A percentile compares a stretch with the other conserved stretches of the same genome.
These are phyloP conservation scores for Tychaedon coryphoeus DNA, from an alignment of 2,113 vertebrate genomes.

Conservation along the genomic window DNA sequence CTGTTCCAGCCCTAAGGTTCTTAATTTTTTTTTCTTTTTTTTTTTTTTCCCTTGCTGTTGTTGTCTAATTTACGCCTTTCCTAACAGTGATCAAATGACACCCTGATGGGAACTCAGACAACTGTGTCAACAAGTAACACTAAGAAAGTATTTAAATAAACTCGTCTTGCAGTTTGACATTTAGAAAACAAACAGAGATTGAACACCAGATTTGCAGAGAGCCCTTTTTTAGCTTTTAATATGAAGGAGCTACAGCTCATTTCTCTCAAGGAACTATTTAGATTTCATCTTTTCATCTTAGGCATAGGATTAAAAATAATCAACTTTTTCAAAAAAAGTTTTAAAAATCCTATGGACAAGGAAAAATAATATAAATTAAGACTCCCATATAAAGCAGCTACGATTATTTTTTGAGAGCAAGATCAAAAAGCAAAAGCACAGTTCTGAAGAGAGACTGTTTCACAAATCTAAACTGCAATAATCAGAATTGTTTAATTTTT, in stretches of 20 bases:
- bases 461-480: background rate
- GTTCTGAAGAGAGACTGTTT: background rate
- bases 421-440: background rate
- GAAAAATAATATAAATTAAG: background rate
- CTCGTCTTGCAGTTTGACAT: constrained; percentile 26
- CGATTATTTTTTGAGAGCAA: background rate
- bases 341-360: background rate
- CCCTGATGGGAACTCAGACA: constrained; percentile 11
- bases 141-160: constrained; percentile 35
- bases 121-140: constrained; percentile 50
- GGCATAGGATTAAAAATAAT: background rate
- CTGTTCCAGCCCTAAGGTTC: background rate
- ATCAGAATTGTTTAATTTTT: background rate
- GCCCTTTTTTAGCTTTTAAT: background rate
- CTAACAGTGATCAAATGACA: constrained; percentile 5
- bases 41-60: background rate
- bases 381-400: background rate
- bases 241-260: background rate
- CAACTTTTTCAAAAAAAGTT: background rate
- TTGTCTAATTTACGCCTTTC: constrained; percentile 32
- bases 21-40: background rate
- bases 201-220: background rate
- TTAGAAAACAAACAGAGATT: constrained; percentile 20
- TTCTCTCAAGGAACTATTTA: background rate
- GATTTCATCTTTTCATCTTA: background rate